Conservation (phyloP, 2,797 vertebrate genomes). For the Eospalax fontanierii region DNA sequence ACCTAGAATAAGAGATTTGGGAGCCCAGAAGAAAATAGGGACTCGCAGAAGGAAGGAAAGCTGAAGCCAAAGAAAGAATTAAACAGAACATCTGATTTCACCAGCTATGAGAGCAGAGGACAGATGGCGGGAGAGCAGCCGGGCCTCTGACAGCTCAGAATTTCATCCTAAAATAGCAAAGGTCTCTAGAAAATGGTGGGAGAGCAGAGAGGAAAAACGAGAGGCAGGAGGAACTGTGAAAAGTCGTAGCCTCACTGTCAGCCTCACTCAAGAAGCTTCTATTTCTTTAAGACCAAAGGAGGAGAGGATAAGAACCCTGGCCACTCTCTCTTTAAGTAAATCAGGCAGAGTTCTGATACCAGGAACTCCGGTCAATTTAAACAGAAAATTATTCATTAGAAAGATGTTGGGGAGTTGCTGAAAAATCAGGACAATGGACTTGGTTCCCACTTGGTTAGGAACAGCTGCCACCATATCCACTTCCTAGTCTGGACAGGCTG, state of each 20-base stretch:
- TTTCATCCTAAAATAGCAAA: background rate
- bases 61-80: background rate
- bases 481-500: background rate
- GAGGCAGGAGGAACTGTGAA: background rate
- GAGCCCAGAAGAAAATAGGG: background rate
- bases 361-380: background rate
- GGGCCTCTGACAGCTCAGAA: background rate
- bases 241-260: background rate
- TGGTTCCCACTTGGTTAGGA: background rate
- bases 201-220: background rate
- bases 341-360: background rate
- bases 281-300: background rate
- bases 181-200: background rate
- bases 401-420: background rate
- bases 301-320: background rate
- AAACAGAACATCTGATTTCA: conserved; percentile 13
- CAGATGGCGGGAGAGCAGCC: background rate
- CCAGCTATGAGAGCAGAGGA: background rate
- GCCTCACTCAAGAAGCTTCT: background rate
- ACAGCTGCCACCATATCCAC: too few relatives aligned
- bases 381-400: background rate
- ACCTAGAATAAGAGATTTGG: conserved; percentile 38
- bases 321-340: background rate
- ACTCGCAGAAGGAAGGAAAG: conserved; percentile 24
- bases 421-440: background rate